Evolutionary conservation across 2,888 invertebrate species (phyloP).

Genomic region (Dicycla oo): DNA sequence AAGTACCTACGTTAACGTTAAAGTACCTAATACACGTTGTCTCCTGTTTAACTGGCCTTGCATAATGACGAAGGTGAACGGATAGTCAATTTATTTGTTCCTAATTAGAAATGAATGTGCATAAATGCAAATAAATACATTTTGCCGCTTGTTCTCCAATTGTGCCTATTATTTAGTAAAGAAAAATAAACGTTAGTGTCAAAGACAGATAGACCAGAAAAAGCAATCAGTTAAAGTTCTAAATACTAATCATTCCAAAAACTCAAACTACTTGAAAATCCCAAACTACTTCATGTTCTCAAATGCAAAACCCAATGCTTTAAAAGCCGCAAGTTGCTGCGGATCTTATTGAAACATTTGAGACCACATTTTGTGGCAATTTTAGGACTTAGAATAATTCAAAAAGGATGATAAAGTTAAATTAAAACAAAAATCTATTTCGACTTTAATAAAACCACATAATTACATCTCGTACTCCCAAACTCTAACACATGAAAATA

Average conservation of each 20-base stretch:
- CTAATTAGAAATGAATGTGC: too few relatives aligned
- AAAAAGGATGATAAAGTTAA: background rate
- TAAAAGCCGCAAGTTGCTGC: constrained; percentile 35
- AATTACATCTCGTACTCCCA: background rate
- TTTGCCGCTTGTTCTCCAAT: constrained; percentile 23
- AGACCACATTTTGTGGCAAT: background rate
- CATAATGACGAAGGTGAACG: constrained; percentile 25
- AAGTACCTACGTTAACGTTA: background rate
- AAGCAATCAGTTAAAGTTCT: constrained; percentile 27
- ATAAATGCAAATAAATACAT: background rate
- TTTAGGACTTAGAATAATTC: background rate
- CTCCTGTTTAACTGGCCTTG: too few relatives aligned
- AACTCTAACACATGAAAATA: too few relatives aligned
- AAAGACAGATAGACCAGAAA: constrained; percentile 40
- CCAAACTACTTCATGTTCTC: constrained; percentile 19
- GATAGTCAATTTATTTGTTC: background rate
- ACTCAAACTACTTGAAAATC: constrained; percentile 54
- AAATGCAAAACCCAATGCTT: constrained; percentile 49
- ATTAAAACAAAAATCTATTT: background rate
- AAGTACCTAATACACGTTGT: too few relatives aligned
- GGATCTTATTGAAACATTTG: background rate
- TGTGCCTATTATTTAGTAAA: constrained; percentile 31
- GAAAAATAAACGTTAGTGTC: constrained; percentile 52
- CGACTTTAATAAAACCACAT: too few relatives aligned
- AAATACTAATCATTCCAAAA: constrained; percentile 46